phyloP scores from a whole-genome alignment of 37 sponge, comb jelly and placozoan genomes.

The Corticium candelabrum region DNA sequence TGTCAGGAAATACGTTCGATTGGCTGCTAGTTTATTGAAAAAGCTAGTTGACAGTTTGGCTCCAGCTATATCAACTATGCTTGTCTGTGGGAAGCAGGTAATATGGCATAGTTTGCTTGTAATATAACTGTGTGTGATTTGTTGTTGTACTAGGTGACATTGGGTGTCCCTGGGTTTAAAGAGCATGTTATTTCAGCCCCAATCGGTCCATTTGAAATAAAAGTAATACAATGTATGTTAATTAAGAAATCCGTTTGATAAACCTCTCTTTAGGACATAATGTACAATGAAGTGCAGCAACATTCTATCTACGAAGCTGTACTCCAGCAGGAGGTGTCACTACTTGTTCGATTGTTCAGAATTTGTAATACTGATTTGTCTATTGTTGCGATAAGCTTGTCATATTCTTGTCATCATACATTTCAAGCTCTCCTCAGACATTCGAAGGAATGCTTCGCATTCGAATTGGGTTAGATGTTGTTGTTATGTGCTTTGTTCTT shows the following conservation, averaged over 20 bases:
- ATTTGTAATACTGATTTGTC: neutral
- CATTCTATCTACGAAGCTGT: constrained; percentile 53
- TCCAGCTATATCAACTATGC: constrained; percentile 58
- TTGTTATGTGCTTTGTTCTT: neutral
- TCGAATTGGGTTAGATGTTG: constrained; percentile 51
- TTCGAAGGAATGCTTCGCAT: constrained; percentile 66
- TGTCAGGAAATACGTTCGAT: constrained; percentile 56
- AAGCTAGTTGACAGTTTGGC: constrained; percentile 84
- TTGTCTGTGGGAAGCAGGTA: constrained; percentile 51
- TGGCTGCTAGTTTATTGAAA: constrained; percentile 49
- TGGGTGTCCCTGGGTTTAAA: constrained; percentile 59
- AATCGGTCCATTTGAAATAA: constrained; percentile 45
- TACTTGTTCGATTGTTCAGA: neutral
- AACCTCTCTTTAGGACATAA: constrained; percentile 16
- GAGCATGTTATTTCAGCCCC: constrained; percentile 61
- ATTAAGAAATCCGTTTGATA: neutral
- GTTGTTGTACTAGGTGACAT: constrained; percentile 39
- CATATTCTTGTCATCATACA: constrained; percentile 42
- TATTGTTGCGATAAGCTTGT: too few species aligned
- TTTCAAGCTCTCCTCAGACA: constrained; percentile 15
- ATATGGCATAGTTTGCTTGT: neutral
- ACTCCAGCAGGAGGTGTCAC: constrained; percentile 64
- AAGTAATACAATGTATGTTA: neutral
- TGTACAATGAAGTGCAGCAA: constrained; percentile 52
- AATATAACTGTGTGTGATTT: neutral